Evolutionary conservation across 1,140 invertebrate genomes (phyloP), one percentile per base, ranked within the genome.

Genomic region (Caenorhabditis briggsae): DNA sequence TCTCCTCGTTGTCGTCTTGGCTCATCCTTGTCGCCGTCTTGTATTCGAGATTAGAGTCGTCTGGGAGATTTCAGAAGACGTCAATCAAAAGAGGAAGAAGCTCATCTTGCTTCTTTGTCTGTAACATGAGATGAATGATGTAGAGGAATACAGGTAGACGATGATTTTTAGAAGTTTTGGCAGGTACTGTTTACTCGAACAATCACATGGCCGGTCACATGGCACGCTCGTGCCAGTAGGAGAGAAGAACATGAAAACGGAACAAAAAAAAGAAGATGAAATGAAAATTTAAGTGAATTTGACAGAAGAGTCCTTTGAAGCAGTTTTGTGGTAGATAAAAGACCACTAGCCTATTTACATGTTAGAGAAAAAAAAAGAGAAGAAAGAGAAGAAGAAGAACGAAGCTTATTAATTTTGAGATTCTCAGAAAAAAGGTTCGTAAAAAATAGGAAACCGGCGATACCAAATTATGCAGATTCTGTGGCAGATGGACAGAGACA

Each of bases 151-250:
- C 33, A 78, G 9, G 18, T 70, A 16, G 64, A 78, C 7, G 12
- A 25, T 78, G 7, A n/a, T 33, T 48, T 33, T 48, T 41, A n/a
- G 64, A 70, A 48, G 33, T 78, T 33, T 3, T 50, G 59, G 59
- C 23, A 33, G 59, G 70, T 78, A 78, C 46, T 78, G 70, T 78
- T 78, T 78, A 78, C 70, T 78, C n/a, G 70, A 78, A 78, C 65
- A 46, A 74, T 78, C 70, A 78, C 46, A 78, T 78, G 70, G 43
- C 23, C 8, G 23, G 70, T 78, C 70, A 78, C 46, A 78, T 78
- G 70, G 46, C 70, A 78, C 70, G 50, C 70, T 78, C 70, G 70
- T 50, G 70, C 33, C 65, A 23, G 12, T 2, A 64, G n/a, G 43
- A 20, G 65, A 74, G 46, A 46, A 33, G 46, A 25, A 78, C 46